These are phyloP conservation scores for Drosophila borborema DNA, from an alignment of 2,888 invertebrate species.

Conservation along the genomic window DNA sequence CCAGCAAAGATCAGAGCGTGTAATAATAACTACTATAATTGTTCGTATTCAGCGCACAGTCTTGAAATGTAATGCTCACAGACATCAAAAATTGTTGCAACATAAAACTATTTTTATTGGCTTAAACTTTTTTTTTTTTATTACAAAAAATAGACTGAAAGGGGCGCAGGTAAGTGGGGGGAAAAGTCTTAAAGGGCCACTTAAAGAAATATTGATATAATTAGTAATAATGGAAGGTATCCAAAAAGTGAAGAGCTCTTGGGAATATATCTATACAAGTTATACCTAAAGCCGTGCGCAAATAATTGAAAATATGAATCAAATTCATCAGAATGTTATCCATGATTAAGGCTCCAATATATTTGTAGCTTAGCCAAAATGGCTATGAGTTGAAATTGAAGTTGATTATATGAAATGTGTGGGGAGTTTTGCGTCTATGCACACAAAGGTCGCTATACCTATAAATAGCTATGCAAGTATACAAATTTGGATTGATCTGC, in stretches of 20 bases:
- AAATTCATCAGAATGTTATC: too few species aligned
- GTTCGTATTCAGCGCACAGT: neutral
- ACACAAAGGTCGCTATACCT: neutral
- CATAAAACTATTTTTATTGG: neutral
- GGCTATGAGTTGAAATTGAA: neutral
- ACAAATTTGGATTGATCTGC: constrained; percentile 1
- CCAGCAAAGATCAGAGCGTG: neutral
- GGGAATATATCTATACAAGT: too few species aligned
- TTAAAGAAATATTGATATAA: too few species aligned
- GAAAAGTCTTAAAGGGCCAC: too few species aligned
- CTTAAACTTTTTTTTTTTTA: neutral
- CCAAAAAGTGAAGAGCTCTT: too few species aligned
- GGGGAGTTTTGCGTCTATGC: neutral
- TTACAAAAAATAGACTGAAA: too few species aligned
- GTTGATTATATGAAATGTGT: neutral
- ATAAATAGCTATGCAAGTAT: neutral
- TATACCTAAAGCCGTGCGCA: too few species aligned
- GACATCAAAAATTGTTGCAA: neutral
- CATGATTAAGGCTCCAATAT: neutral
- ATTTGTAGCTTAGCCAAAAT: neutral
- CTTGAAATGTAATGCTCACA: neutral
- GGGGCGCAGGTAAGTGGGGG: too few species aligned
- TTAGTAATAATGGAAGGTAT: too few species aligned
- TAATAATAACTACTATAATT: constrained; percentile 3
- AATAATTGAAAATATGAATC: too few species aligned